Conservation (phyloP, 2,797 vertebrate genomes). For the Phoxinus dragarum region DNA sequence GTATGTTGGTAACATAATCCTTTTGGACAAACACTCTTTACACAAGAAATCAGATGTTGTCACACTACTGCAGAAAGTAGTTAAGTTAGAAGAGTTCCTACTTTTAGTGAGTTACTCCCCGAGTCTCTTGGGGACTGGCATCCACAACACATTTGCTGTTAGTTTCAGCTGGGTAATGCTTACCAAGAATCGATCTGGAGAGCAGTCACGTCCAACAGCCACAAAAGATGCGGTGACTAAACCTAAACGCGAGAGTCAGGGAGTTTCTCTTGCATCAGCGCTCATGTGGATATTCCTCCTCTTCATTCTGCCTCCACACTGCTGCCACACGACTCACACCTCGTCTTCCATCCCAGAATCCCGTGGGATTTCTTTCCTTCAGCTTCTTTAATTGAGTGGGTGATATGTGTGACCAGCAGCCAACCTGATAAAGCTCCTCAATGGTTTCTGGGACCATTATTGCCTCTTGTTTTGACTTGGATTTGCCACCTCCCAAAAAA, state of each 20-base stretch:
- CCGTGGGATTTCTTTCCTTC: conserved; percentile 48
- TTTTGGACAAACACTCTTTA: not conserved
- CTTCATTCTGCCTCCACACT: conserved; percentile 49
- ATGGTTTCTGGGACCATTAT: not conserved
- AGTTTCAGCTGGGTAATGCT: conserved; percentile 20
- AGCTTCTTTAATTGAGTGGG: conserved; percentile 43
- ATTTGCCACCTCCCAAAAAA: not conserved
- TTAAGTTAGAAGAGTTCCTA: not conserved
- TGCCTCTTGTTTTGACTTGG: not conserved
- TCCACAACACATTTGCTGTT: conserved; percentile 1
- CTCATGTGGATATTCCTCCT: conserved; percentile 52
- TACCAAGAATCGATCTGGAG: conserved; percentile 2
- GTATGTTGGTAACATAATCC: not conserved
- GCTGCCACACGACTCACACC: conserved; percentile 55
- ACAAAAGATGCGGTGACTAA: conserved; percentile 21
- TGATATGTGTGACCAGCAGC: conserved; percentile 39
- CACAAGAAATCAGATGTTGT: not conserved
- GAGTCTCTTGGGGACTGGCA: conserved; percentile 1
- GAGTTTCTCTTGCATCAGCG: conserved; percentile 57
- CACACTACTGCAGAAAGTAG: not conserved
- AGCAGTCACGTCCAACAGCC: not conserved
- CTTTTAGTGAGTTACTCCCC: not conserved
- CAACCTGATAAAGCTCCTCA: conserved; percentile 25
- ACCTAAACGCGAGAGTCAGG: conserved; percentile 26
- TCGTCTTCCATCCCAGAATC: conserved; percentile 47